Base-by-base conservation (phyloP, 2,888 invertebrate species). In the Chrysolina haemoptera region DNA sequence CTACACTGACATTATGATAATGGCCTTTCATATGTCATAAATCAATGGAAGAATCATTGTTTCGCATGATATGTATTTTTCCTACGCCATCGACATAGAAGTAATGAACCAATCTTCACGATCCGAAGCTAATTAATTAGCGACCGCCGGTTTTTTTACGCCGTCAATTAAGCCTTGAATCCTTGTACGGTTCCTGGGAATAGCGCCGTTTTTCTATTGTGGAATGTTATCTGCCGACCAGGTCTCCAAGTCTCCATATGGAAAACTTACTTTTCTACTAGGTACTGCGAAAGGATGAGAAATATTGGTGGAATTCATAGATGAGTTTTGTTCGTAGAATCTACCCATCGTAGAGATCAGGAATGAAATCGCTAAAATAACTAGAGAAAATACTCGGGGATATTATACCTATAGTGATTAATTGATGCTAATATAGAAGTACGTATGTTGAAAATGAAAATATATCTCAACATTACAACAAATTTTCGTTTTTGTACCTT, bases 141-240 rank as follows among this genome's bases (percentile, higher is more conserved):
- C 62, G 40, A 64, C 53, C 64, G 63, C 62, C 67, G 43, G 68
- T 70, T 76, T 79, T 77, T 74, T 76, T 68, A 50, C 40, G 62
- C 64, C 59, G 62, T 59, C 78, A 77, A 78, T 77, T 78, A 79
- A 77, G 75, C 73, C 53, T 74, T 76, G 76, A 79, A 59, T 35
- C 78, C 78, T 70, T 77, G 59, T 79, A 78, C 63, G 78, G 78
- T 74, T 73, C 76, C 76, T 79, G 78, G 62, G 75, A 75, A 75
- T 66, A 65, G 74, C 71, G 71, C 65, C 22, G 75, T 76, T 69
- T 75, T 71, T 55, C 40, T 50, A 46, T 20, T 20, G 22, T 22
- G 68, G 74, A 71, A 74, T 74, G 68, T 71, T 68, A 71, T 68
- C 41, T 62, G 43, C 40, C 43, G 48, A 18, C 48, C 41, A 27